Evolutionary conservation across 2,888 invertebrate genomes (phyloP).

Genomic region (Drosophila mulleri): DNA sequence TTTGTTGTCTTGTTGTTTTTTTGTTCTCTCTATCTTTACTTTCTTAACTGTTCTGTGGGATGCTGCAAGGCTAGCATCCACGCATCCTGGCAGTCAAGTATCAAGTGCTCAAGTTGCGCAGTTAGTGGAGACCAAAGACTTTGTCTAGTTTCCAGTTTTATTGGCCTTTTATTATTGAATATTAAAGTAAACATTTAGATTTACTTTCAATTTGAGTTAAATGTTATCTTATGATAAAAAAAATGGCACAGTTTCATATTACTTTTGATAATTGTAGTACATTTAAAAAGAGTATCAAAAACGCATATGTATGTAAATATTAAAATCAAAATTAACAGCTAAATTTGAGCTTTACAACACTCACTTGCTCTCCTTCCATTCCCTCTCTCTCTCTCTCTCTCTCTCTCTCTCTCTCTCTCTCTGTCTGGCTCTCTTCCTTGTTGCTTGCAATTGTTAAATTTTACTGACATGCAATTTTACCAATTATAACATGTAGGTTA

Average conservation of each 20-base stretch:
- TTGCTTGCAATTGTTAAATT: background rate
- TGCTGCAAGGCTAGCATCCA: conserved; percentile 3
- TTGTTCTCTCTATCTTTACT: background rate
- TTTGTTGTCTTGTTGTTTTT: conserved; percentile 60
- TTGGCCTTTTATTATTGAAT: conserved; percentile 24
- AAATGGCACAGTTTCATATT: background rate
- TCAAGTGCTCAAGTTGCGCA: conserved; percentile 54
- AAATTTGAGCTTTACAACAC: background rate
- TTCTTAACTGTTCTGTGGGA: conserved; percentile 9
- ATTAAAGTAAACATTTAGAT: conserved; percentile 27
- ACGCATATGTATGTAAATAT: background rate
- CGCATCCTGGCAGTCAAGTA: conserved; percentile 44
- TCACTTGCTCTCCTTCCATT: background rate
- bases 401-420: background rate
- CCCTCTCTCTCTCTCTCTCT: background rate
- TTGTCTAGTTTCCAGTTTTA: conserved; percentile 39
- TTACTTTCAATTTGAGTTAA: conserved; percentile 14
- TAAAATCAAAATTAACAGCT: background rate
- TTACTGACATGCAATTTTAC: background rate
- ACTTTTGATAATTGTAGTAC: background rate
- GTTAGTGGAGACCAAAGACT: conserved; percentile 32
- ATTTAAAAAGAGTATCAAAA: background rate
- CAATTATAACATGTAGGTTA: background rate
- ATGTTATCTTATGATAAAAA: background rate
- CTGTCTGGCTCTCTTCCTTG: background rate